These are phyloP conservation scores for Zaprionus obscuricornis DNA, from an alignment of 2,888 invertebrate genomes.

Conservation along the genomic window DNA sequence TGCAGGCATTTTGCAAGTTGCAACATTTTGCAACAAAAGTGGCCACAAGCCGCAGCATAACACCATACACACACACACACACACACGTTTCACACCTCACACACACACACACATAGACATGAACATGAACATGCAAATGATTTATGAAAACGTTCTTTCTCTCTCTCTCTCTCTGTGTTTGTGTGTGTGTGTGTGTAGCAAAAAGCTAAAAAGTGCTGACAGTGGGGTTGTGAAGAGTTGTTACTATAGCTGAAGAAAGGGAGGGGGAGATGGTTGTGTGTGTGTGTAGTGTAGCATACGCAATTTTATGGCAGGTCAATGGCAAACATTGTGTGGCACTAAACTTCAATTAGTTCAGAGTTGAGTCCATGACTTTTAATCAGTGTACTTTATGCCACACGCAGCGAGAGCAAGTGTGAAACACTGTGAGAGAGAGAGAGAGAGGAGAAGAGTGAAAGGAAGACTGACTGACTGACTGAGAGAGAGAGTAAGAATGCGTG, in stretches of 20 bases:
- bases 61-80: background rate
- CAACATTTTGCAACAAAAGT: slow-evolving; percentile 17
- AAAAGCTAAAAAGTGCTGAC: too few relatives aligned
- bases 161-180: too few relatives aligned
- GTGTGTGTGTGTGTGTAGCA: too few relatives aligned
- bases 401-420: slow-evolving; percentile 4
- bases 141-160: slow-evolving; percentile 39
- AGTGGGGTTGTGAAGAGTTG: background rate
- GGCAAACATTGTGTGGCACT: slow-evolving; percentile 60
- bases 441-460: too few relatives aligned
- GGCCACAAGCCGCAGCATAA: slow-evolving; percentile 7
- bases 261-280: background rate
- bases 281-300: background rate
- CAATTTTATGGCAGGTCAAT: slow-evolving; percentile 46
- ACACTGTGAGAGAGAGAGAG: too few relatives aligned
- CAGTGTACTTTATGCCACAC: slow-evolving; percentile 65
- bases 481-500: too few relatives aligned
- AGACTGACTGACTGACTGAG: too few relatives aligned
- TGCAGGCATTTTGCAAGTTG: slow-evolving; percentile 19
- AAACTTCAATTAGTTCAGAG: slow-evolving; percentile 70
- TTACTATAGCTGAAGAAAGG: background rate
- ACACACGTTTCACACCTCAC: slow-evolving; percentile 21
- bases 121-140: slow-evolving; percentile 41
- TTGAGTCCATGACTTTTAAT: slow-evolving; percentile 74
- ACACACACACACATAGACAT: background rate